Conservation (phyloP, 2,888 invertebrate species). For the Luffia ferchaultella region DNA sequence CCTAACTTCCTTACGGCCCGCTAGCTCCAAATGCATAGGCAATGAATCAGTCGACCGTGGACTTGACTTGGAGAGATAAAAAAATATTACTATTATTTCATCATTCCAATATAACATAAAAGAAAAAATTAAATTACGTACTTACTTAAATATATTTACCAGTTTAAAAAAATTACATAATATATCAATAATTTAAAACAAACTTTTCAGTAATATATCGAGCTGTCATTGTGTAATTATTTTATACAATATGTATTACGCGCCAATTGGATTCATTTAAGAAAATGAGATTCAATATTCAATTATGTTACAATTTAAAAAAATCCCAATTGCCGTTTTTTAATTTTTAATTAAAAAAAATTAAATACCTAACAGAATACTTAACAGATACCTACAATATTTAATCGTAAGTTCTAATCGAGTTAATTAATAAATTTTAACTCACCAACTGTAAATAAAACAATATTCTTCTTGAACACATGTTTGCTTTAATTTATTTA, state of each 20-base stretch:
- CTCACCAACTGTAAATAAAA: constrained; percentile 48
- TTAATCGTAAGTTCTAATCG: too few relatives aligned
- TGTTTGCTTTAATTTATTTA: constrained; percentile 23
- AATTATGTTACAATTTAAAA: too few relatives aligned
- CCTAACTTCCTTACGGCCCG: constrained; percentile 46
- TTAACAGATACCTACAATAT: too few relatives aligned
- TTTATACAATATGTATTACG: too few relatives aligned
- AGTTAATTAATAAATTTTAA: too few relatives aligned
- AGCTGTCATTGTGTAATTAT: not conserved
- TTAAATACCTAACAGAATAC: too few relatives aligned
- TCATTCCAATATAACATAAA: not conserved
- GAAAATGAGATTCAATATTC: too few relatives aligned
- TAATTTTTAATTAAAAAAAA: too few relatives aligned
- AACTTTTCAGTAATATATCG: not conserved
- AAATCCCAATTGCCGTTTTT: too few relatives aligned
- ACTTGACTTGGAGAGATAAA: constrained; percentile 9
- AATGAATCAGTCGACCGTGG: constrained; percentile 56
- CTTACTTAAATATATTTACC: too few relatives aligned
- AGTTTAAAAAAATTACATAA: too few relatives aligned
- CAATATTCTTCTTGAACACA: constrained; percentile 42
- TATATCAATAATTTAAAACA: not conserved
- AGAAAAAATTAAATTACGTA: not conserved
- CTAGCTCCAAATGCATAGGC: constrained; percentile 54
- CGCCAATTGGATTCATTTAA: too few relatives aligned
- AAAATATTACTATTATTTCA: not conserved